These are phyloP conservation scores for Fregetta grallaria DNA, from an alignment of 2,113 vertebrate genomes.

Conservation along the genomic window DNA sequence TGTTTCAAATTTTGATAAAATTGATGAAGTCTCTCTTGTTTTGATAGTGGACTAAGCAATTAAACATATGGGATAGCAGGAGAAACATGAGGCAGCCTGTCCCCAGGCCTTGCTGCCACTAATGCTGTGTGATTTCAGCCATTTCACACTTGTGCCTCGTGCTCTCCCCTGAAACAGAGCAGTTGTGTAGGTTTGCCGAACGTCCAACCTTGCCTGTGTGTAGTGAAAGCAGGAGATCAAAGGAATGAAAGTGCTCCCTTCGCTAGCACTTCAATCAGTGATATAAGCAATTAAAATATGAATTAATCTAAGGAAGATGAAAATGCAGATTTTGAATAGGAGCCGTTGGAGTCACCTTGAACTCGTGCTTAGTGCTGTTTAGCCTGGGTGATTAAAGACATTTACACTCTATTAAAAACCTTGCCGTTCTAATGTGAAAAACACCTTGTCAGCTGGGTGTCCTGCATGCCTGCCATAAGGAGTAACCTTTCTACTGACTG, in stretches of 20 bases:
- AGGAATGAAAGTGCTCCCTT: conserved; percentile 50
- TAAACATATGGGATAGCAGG: background rate
- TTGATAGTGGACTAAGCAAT: background rate
- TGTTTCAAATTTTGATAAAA: background rate
- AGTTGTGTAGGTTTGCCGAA: background rate
- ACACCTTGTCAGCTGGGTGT: conserved; percentile 8
- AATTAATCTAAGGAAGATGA: conserved; percentile 70
- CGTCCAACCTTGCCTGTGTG: background rate
- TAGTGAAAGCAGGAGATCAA: conserved; percentile 56
- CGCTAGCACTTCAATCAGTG: conserved; percentile 59
- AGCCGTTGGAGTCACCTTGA: conserved; percentile 69
- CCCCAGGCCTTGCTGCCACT: background rate
- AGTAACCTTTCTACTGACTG: background rate
- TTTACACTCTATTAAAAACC: conserved; percentile 60
- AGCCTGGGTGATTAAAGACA: conserved; percentile 64
- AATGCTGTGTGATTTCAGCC: background rate
- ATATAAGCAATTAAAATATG: conserved; percentile 68
- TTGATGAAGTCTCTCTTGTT: background rate
- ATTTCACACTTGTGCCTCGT: background rate
- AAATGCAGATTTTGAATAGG: conserved; percentile 63
- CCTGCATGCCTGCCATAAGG: background rate
- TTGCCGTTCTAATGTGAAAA: conserved; percentile 16
- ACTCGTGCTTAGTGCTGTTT: background rate
- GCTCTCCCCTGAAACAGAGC: background rate
- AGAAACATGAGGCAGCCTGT: background rate